Percentiles rank a stretch among this genome's conserved stretches.
Evolutionary conservation across 2,888 invertebrate species (phyloP).

Genomic region (Dysmachus trigonus): DNA sequence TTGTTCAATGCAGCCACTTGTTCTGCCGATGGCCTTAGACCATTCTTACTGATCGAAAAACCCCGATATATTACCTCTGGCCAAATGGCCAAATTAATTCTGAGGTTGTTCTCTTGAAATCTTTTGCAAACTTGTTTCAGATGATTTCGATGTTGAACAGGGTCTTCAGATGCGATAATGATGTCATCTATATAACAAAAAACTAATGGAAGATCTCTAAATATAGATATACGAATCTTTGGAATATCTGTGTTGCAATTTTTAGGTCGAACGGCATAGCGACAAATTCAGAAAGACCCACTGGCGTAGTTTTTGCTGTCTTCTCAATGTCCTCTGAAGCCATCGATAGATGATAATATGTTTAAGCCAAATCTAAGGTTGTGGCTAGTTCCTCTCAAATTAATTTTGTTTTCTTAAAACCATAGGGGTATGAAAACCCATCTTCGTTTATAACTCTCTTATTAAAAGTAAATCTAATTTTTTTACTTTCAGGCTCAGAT

Average conservation of each 20-base stretch:
- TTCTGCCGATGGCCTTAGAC: too few species aligned
- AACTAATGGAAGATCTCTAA: constrained; percentile 52
- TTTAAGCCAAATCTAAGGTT: constrained; percentile 52
- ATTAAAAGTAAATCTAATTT: too few species aligned
- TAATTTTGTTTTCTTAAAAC: too few species aligned
- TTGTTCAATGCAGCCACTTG: too few species aligned
- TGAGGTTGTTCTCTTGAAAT: background rate
- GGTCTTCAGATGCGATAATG: constrained; percentile 9
- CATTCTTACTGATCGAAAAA: too few species aligned
- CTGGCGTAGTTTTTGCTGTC: constrained; percentile 59
- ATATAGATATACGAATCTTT: constrained; percentile 57
- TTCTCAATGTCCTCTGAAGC: constrained; percentile 56
- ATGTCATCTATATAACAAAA: constrained; percentile 56
- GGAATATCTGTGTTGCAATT: constrained; percentile 59
- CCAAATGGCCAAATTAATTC: background rate
- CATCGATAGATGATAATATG: constrained; percentile 59
- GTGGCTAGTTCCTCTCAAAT: too few species aligned
- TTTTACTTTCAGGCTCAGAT: too few species aligned
- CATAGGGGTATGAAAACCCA: too few species aligned
- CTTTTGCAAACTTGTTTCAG: background rate
- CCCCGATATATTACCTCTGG: background rate
- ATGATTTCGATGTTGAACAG: background rate
- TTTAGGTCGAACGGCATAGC: constrained; percentile 54
- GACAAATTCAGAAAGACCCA: constrained; percentile 58
- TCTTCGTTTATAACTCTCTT: too few species aligned